Base-by-base conservation (phyloP, 2,113 vertebrate species). In the Cinclus mexicanus region DNA sequence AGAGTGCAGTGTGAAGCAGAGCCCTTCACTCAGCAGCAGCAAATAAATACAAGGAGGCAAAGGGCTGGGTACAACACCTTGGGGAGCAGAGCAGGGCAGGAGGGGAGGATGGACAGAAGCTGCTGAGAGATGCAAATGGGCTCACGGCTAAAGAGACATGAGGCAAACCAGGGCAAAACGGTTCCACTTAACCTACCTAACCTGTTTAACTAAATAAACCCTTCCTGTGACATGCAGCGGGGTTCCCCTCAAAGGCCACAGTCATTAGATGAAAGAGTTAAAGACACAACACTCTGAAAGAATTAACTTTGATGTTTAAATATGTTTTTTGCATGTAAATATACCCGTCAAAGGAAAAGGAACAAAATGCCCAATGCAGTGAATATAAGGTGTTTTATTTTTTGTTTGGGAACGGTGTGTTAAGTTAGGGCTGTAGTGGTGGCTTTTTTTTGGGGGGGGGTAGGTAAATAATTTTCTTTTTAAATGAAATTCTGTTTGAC, bases 401-500 rank as follows among this genome's bases (percentile, higher is more conserved):
- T 95, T 90, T 75, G 87, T 81, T 96, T 95, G 94, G 42, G 88
- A 67, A 24, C 6, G 8, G 56, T 42, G 28, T 10, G 14, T 33
- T 85, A 42, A 29, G 4, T 49, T 63, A 49, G 52, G 24, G 29
- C 21, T 85, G 52, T 52, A 21, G 21, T 56, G 5, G 5, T 35
- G 17, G 35, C 35, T 3, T 9, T 18, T 35, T 12, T n/a, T 52
- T 16, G 3, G 42, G n/a, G n/a, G n/a, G n/a, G n/a, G 65, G 97
- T 96, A 97, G 97, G 97, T 98, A 98, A 98, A 98, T 98, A 26
- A 98, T 98, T 98, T 98, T 98, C 98, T 97, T 97, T 97, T 97
- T 96, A 98, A 98, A 98, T 98, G 96, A 98, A 98, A 98, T 98
- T 97, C 97, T 87, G 94, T 97, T 97, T 98, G 97, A 98, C 98